Conservation (phyloP, 2,797 vertebrate genomes). For the Pangasius larnaudii region DNA sequence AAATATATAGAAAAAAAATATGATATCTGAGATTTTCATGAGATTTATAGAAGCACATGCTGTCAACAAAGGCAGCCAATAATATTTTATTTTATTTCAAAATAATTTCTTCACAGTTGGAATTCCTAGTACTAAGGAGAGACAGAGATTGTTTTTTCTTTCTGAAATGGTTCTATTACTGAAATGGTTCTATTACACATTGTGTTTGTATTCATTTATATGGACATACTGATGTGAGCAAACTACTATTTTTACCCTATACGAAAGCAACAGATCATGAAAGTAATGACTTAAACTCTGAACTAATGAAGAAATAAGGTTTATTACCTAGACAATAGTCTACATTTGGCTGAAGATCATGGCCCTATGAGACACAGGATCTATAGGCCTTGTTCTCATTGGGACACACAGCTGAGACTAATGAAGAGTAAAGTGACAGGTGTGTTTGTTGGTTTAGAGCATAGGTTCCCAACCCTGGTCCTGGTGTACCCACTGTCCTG, state of each 20-base stretch:
- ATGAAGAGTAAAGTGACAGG: background rate
- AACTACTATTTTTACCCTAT: background rate
- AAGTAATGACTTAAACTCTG: background rate
- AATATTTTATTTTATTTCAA: background rate
- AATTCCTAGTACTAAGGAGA: background rate
- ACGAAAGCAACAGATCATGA: background rate
- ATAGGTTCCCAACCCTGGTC: background rate
- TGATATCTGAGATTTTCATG: background rate
- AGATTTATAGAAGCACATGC: background rate
- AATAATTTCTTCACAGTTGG: background rate
- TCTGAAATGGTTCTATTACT: background rate
- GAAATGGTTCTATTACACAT: background rate
- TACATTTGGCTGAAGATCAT: background rate
- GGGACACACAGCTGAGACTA: background rate
- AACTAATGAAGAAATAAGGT: background rate
- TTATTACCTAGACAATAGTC: background rate
- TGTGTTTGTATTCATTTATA: background rate
- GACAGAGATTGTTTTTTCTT: background rate
- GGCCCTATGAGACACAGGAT: background rate
- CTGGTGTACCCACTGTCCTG: background rate
- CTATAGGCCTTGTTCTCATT: background rate
- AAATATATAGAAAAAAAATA: background rate
- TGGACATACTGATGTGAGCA: background rate
- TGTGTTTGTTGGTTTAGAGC: background rate
- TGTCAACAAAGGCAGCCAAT: background rate